Evolutionary conservation across 2,113 vertebrate species (phyloP), one percentile per base, ranked within the genome.

Genomic region (Ascaphus truei): DNA sequence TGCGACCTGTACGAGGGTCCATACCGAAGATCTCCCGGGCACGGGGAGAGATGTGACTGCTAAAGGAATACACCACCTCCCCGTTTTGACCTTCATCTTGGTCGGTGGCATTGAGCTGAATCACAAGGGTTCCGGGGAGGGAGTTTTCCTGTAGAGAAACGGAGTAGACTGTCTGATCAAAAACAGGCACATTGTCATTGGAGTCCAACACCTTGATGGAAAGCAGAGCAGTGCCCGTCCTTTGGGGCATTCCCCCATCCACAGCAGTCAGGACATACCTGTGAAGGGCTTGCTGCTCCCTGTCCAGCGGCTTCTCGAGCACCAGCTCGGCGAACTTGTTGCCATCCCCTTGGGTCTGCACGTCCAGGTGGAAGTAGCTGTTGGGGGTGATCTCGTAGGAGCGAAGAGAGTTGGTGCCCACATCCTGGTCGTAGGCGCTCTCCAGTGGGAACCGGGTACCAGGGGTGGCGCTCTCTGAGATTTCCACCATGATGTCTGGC

Each of bases 351-450:
- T 97, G 96, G 23, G 94, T 98, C 86, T 99, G 97, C 76, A 99
- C 96, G 76, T 99, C 97, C 72, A 98, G 88, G 55, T 93, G 90
- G 72, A 99, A 99, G 84, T 91, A 95, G 85, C 90, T 92, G 85
- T 99, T 99, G 9, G 91, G 92, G 71, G 95, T 98, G 81, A 99
- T 95, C 78, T 98, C 93, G 67, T 99, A 99, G 72, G 95, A 94
- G 83, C 93, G 91, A 76, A 98, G 85, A n/a, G 95, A 92, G 86
- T 99, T 99, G 34, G 93, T 95, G 78, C 96, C 97, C 73, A 95
- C 95, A 82, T 99, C 97, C 68, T 93, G 95, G 79, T 99, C 97
- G 82, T 95, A 96, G 1, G 97, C 97, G 90, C 95, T 96, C 85
- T 98, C 96, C 85, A 98, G 79, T 0, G 95, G 95, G 82, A 99